Conservation (phyloP, 1,140 invertebrate genomes). For the Ceratitis capitata region DNA sequence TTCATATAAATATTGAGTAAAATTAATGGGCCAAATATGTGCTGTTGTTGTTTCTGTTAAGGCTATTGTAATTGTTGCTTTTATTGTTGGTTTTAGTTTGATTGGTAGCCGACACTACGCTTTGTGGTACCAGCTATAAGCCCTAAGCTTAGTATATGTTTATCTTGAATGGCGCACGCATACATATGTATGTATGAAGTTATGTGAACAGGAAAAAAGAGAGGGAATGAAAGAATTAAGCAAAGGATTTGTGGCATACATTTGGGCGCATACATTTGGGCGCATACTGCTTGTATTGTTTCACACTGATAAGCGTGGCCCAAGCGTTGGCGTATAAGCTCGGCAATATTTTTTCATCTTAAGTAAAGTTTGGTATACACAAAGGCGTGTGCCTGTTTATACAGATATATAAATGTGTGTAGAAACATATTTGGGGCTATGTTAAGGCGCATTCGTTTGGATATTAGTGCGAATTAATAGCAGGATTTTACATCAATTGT, state of each 20-base stretch:
- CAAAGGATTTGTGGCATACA: not conserved
- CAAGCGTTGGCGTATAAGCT: not conserved
- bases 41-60: not conserved
- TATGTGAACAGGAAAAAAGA: not conserved
- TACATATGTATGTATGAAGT: not conserved
- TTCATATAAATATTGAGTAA: not conserved
- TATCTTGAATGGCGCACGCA: not conserved
- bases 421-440: not conserved
- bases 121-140: not conserved
- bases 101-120: not conserved
- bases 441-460: not conserved
- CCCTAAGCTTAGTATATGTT: not conserved
- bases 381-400: too few relatives aligned
- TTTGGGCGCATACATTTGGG: not conserved
- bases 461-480: not conserved
- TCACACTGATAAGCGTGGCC: not conserved
- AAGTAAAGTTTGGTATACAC: not conserved
- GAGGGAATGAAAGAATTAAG: not conserved
- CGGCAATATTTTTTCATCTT: not conserved
- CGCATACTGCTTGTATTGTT: not conserved
- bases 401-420: not conserved
- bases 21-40: slow-evolving; percentile 7
- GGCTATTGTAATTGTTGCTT: not conserved
- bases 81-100: not conserved
- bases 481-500: not conserved